These are phyloP conservation scores for Gallinago media DNA, from an alignment of 2,113 vertebrate genomes.

Conservation along the genomic window DNA sequence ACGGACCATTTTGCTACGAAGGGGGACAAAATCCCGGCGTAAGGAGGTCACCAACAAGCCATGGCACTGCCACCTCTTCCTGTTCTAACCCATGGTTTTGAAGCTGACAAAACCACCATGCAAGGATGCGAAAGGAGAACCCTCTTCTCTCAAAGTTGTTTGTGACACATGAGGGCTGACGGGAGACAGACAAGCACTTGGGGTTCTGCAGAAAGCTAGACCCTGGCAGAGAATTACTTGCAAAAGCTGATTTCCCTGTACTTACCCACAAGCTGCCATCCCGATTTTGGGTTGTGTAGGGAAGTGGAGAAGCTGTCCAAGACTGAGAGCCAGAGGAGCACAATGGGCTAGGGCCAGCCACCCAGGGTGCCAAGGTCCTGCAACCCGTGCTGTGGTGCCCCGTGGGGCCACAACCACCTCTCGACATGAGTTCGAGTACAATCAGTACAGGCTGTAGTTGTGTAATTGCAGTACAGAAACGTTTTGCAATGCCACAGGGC, in stretches of 20 bases:
- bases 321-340: neutral
- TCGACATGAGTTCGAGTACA: fast-evolving
- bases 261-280: neutral
- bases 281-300: fast-evolving
- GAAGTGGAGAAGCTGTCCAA: neutral
- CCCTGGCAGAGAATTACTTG: neutral
- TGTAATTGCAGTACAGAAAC: neutral
- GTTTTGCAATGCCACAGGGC: neutral
- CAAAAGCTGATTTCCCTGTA: neutral
- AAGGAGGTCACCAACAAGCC: neutral
- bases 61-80: neutral
- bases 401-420: neutral
- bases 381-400: neutral
- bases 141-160: neutral
- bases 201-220: neutral
- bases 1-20: neutral
- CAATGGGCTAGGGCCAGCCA: too few species aligned
- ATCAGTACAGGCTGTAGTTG: neutral
- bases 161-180: fast-evolving
- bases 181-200: fast-evolving
- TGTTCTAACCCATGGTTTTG: neutral
- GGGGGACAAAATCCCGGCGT: neutral
- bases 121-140: neutral
- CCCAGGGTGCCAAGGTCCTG: fast-evolving
- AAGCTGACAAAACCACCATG: neutral